A percentile compares a stretch with the other conserved stretches of the same genome.
These are phyloP conservation scores for Stenchaetothrips biformis DNA, from an alignment of 2,888 invertebrate genomes.

Conservation along the genomic window DNA sequence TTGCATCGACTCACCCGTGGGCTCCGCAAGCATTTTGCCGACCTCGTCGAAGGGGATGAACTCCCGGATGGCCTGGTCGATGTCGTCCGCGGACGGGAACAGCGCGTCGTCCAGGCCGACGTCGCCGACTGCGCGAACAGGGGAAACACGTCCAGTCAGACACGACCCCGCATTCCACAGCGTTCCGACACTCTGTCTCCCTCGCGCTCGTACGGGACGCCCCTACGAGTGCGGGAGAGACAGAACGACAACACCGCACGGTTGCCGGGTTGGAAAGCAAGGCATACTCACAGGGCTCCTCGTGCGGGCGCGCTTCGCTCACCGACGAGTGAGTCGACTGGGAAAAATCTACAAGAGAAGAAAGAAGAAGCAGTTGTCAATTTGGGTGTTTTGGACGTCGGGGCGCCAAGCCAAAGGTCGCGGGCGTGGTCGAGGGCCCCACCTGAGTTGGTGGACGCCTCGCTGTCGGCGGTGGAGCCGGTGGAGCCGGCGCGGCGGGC, in stretches of 20 bases:
- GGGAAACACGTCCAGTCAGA: background rate
- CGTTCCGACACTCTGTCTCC: too few relatives aligned
- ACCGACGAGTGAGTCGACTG: background rate
- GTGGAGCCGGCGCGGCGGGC: slow-evolving; percentile 29
- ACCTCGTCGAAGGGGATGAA: slow-evolving; percentile 19
- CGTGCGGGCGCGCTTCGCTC: background rate
- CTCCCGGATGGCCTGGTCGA: slow-evolving; percentile 12
- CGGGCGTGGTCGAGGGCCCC: background rate
- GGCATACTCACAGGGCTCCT: background rate
- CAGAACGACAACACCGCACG: background rate
- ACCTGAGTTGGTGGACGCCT: background rate
- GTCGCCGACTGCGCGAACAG: background rate
- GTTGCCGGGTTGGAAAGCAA: too few relatives aligned
- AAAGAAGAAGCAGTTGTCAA: background rate
- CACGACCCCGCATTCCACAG: background rate
- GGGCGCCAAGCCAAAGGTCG: too few relatives aligned
- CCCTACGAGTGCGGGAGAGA: background rate
- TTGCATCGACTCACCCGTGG: background rate
- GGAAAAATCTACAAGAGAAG: background rate
- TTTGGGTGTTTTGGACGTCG: too few relatives aligned
- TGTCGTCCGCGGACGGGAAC: slow-evolving; percentile 16
- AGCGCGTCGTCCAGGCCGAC: background rate
- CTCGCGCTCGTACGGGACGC: background rate
- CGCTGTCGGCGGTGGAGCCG: slow-evolving; percentile 6
- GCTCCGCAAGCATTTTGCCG: background rate